Conservation (phyloP, 2,113 vertebrate genomes). For the Syngnathus floridae region DNA sequence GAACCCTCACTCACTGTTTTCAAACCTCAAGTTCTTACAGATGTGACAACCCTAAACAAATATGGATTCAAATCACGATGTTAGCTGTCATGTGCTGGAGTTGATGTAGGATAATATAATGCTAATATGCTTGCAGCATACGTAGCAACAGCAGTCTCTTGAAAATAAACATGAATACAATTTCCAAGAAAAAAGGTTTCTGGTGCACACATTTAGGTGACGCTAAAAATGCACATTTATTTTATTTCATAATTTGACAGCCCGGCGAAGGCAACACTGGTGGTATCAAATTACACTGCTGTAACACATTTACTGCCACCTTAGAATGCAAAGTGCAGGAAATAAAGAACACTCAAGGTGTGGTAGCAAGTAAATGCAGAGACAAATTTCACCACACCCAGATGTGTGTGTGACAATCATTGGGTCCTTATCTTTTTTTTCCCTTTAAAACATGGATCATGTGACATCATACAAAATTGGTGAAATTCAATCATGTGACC, state of each 20-base stretch:
- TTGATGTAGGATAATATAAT: no score
- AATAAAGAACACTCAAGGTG: conserved; percentile 13
- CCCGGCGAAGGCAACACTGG: neutral
- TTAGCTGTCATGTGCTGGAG: no score
- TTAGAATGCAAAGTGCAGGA: neutral
- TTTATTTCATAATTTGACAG: neutral
- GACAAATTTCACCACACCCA: no score
- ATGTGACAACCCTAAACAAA: no score
- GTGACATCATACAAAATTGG: conserved; percentile 10
- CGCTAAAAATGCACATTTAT: neutral
- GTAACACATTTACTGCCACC: neutral
- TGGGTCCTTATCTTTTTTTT: no score
- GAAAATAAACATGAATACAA: no score
- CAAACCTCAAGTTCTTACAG: no score
- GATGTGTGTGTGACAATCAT: no score
- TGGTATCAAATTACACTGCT: neutral
- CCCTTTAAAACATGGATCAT: neutral
- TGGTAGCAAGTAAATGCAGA: conserved; percentile 3
- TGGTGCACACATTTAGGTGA: neutral
- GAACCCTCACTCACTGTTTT: no score
- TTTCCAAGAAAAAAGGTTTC: neutral
- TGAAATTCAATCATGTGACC: conserved; percentile 14
- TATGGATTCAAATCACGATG: no score
- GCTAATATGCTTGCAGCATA: no score
- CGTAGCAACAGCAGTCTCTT: no score